These are phyloP conservation scores for Argya squamiceps DNA, from an alignment of 2,797 vertebrate species.

Conservation along the genomic window DNA sequence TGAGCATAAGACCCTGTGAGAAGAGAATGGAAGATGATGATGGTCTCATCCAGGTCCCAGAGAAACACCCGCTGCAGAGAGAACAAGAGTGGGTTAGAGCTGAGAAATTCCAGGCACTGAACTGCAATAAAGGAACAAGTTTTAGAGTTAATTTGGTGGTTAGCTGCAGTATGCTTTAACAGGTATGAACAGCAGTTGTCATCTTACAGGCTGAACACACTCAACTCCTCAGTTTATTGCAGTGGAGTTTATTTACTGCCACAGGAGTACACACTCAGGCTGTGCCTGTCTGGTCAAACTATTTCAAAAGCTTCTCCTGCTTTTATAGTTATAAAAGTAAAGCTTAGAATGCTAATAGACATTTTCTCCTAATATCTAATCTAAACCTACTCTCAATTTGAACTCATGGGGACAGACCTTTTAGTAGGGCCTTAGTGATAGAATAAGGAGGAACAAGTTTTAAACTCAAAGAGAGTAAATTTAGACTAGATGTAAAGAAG, in stretches of 20 bases:
- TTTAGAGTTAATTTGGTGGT: background rate
- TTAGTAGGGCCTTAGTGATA: background rate
- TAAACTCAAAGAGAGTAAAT: background rate
- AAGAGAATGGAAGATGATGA: conserved; percentile 98
- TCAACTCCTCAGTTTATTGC: background rate
- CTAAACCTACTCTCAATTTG: background rate
- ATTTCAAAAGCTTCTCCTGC: background rate
- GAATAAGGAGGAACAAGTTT: background rate
- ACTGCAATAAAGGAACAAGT: background rate
- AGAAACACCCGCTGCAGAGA: conserved; percentile 88
- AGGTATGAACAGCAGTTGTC: background rate
- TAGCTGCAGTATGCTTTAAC: background rate
- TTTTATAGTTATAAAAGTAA: background rate
- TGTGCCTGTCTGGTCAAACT: background rate
- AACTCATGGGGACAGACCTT: background rate
- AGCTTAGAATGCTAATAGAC: background rate
- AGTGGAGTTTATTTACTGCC: background rate
- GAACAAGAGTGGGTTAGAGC: conserved; percentile 30
- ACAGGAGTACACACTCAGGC: background rate
- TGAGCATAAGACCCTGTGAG: conserved; percentile 97
- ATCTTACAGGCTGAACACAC: background rate
- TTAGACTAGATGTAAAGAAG: background rate
- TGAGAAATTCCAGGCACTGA: background rate
- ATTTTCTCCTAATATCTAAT: background rate
- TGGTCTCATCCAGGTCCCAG: conserved; percentile 98